Conservation (phyloP, 2,888 invertebrate genomes). For the Galerucella calmariensis region DNA sequence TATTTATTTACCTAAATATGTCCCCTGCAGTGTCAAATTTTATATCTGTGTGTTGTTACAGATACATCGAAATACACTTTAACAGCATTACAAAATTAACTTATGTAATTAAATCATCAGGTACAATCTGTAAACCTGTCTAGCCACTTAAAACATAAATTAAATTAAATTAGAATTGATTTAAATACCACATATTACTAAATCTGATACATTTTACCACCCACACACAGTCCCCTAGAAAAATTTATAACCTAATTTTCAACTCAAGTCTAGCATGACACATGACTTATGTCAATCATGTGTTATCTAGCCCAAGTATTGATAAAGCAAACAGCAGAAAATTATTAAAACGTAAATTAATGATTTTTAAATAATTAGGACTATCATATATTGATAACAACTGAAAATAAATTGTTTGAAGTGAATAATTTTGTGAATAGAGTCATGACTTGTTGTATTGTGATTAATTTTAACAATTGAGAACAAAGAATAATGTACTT, state of each 20-base stretch:
- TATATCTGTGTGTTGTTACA: not conserved
- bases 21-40: not conserved
- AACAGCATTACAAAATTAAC: slow-evolving; percentile 13
- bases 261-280: slow-evolving; percentile 13
- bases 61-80: slow-evolving; percentile 10
- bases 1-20: slow-evolving; percentile 9
- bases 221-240: slow-evolving; percentile 26
- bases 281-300: slow-evolving; percentile 10
- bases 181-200: slow-evolving; percentile 30
- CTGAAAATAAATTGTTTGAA: not conserved
- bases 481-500: slow-evolving; percentile 8
- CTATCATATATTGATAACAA: too few species aligned
- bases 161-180: slow-evolving; percentile 38
- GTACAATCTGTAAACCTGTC: slow-evolving; percentile 9
- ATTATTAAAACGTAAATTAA: not conserved
- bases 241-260: slow-evolving; percentile 33
- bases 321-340: not conserved
- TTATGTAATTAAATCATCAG: slow-evolving; percentile 12
- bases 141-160: slow-evolving; percentile 15
- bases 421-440: not conserved
- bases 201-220: slow-evolving; percentile 32
- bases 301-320: not conserved
- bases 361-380: too few species aligned
- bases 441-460: not conserved
- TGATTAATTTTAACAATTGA: not conserved